Base-by-base conservation (phyloP, 2,888 invertebrate genomes). In the Baronia brevicornis region DNA sequence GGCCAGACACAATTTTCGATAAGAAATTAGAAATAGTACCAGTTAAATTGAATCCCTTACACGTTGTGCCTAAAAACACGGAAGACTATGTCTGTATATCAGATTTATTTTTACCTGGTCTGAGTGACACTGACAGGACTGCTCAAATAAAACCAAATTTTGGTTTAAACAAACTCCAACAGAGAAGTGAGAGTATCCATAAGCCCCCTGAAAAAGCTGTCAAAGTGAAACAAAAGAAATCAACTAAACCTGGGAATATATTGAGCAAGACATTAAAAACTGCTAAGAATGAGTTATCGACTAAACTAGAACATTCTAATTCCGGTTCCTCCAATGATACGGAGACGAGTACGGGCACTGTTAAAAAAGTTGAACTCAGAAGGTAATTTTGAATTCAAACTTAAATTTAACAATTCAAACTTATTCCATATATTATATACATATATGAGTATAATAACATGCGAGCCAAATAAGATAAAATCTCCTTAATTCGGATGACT, bases 261-360 rank as follows among this genome's bases (percentile, higher is more conserved):
- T 54, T 78, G 21, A 66, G 50, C 33, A 70, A 65, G 48, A 54
- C 53, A 36, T 44, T 54, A n/a, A 78, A 64, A 41, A 55, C 51
- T 51, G 51, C 56, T 40, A 63, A 43, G 43, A 55, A 28, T 36
- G 69, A 62, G 46, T 48, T 39, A 51, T 38, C 49, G 27, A 63
- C 51, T 36, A 69, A 67, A 45, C 58, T 75, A 44, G 82, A 84
- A 54, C 77, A 85, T 65, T 87, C 87, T 5, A 86, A 84, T 57
- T 88, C 88, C 4, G 87, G 88, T 39, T 88, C 85, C 4, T 85
- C 88, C 1, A 87, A 87, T 51, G 85, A 85, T 38, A 85, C 85
- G 19, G 84, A 82, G 62, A 64, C 75, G 3, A 85, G 84, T 55
- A 84, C 84, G 5, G 84, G 78, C 1, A 85, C 85, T 15, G 84